These are phyloP conservation scores for Desmodus rotundus DNA, from an alignment of 2,113 vertebrate genomes.

Conservation along the genomic window DNA sequence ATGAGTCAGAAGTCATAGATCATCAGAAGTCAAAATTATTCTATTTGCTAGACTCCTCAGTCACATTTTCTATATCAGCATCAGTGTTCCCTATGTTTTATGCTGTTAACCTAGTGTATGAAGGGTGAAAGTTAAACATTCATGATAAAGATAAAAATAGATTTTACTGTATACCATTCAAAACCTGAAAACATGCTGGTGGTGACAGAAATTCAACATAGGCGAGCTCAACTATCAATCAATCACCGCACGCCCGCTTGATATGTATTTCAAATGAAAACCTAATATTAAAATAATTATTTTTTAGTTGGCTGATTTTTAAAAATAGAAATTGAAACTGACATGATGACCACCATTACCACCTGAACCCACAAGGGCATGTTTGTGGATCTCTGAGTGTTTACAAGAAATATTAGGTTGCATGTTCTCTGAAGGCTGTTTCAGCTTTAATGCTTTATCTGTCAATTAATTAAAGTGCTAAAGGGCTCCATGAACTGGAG, in stretches of 20 bases:
- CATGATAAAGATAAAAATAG: neutral
- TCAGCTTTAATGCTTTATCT: neutral
- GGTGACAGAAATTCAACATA: neutral
- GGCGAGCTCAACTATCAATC: neutral
- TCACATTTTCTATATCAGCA: neutral
- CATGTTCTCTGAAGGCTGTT: neutral
- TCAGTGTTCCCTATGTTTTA: neutral
- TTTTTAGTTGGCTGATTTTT: neutral
- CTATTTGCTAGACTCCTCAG: neutral
- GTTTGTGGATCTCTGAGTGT: neutral
- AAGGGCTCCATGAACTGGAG: neutral
- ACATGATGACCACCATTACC: neutral
- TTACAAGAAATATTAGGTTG: neutral
- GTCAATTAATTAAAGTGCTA: neutral
- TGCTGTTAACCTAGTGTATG: neutral
- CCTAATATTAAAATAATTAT: neutral
- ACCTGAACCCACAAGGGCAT: neutral
- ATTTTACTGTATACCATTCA: neutral
- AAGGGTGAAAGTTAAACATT: neutral
- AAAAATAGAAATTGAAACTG: neutral
- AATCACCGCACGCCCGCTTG: neutral
- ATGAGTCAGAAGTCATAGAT: neutral
- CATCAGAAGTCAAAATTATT: neutral
- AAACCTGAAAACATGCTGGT: neutral
- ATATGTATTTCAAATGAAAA: neutral